Percentiles rank a stretch among this genome's conserved stretches.
Evolutionary conservation across 2,888 invertebrate genomes (phyloP).

Genomic region (Rugalucina vietnamica): DNA sequence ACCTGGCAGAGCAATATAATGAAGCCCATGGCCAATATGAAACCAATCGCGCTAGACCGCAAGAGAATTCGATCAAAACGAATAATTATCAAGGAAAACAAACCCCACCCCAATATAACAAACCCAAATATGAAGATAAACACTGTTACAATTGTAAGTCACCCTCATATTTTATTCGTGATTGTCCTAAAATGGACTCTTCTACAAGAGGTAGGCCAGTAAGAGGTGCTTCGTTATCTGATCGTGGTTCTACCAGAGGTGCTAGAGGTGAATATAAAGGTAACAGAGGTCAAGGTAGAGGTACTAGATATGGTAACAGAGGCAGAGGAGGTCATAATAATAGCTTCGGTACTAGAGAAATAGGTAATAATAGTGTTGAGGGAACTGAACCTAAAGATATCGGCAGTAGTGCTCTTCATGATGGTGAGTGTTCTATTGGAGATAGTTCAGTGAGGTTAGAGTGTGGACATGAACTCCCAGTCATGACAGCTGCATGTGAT

Average conservation of each 20-base stretch:
- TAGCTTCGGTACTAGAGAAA: not conserved
- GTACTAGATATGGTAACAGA: not conserved
- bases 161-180: not conserved
- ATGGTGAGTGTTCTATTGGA: not conserved
- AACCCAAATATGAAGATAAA: too few species aligned
- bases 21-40: not conserved
- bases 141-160: too few species aligned
- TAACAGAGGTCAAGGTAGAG: too few species aligned
- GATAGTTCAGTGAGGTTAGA: not conserved
- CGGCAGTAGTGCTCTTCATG: not conserved
- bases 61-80: too few species aligned
- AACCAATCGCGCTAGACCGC: not conserved
- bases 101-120: too few species aligned
- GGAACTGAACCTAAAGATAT: not conserved
- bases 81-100: too few species aligned
- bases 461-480: conserved; percentile 1
- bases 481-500: not conserved
- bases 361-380: not conserved
- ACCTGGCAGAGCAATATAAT: not conserved
- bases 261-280: not conserved
- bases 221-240: not conserved
- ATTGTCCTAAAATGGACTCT: not conserved
- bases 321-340: not conserved
- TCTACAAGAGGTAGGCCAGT: not conserved
- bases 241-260: not conserved